Percentiles rank a stretch among this genome's conserved stretches.
Evolutionary conservation across 1,140 invertebrate genomes (phyloP).

Genomic region (Anthonomus grandis): DNA sequence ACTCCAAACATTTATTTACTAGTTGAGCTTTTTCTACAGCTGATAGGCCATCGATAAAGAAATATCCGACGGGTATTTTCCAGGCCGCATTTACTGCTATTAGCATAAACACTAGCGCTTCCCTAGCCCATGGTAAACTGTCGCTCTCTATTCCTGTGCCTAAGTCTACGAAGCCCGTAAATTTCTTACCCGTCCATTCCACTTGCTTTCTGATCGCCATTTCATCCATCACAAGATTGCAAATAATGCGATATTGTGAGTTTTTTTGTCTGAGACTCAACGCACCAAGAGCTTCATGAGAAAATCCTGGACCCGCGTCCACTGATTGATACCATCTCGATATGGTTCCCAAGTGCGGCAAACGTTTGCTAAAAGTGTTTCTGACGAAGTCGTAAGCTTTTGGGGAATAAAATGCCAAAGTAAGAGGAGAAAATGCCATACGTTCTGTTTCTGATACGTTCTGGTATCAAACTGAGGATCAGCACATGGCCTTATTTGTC

Average conservation of each 20-base stretch:
- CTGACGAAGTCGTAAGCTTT: too few species aligned
- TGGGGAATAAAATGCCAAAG: too few species aligned
- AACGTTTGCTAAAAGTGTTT: too few species aligned
- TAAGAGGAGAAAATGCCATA: too few species aligned
- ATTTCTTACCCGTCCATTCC: constrained; percentile 37
- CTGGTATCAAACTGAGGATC: neutral
- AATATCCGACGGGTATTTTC: constrained; percentile 38
- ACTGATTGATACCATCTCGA: too few species aligned
- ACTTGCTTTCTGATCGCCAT: constrained; percentile 43
- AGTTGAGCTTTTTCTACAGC: constrained; percentile 3
- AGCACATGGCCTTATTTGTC: neutral
- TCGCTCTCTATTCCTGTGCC: constrained; percentile 35
- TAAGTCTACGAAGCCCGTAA: constrained; percentile 38
- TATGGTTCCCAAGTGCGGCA: too few species aligned
- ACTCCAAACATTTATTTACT: constrained; percentile 12
- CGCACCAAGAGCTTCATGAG: too few species aligned
- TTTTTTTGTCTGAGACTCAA: too few species aligned
- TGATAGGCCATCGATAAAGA: constrained; percentile 1
- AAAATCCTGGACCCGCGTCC: too few species aligned
- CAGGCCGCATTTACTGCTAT: constrained; percentile 38
- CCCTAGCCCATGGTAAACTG: constrained; percentile 38
- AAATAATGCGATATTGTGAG: too few species aligned
- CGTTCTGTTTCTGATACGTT: too few species aligned
- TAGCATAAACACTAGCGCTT: constrained; percentile 44
- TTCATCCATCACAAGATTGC: constrained; percentile 42